Base-by-base conservation (phyloP, 2,888 invertebrate genomes). In the Polymixis lichenea region DNA sequence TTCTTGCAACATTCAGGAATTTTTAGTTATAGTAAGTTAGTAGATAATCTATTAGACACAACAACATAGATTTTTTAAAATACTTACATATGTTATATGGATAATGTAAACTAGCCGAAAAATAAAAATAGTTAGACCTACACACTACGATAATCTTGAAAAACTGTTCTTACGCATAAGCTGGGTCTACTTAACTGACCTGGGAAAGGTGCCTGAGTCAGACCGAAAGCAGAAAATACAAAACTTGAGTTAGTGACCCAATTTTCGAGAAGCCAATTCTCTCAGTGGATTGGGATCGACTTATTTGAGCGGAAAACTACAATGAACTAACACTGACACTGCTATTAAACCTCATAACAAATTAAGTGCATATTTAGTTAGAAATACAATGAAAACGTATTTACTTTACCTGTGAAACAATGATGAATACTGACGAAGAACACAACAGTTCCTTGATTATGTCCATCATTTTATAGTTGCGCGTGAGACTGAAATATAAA, bases 381-480 rank as follows among this genome's bases (percentile, higher is more conserved):
- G 3, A 65, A 64, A 25, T 46, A 43, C 11, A 25, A 46, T 25
- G 2, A 28, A 2, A 11, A 28, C 19, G 19, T 19, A 19, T 46
- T 65, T 22, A 38, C 22, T 38, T 38, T 38, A 65, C 46, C 13
- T 65, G 8, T 22, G 65, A 65, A 65, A 28, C 13, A 49, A 22
- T 15, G 62, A 43, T n/a, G 53, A 75, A 61, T 43, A 77, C 67
- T 73, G 56, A 77, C 51, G 75, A 60, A 32, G 9, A 62, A 77
- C 28, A 80, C 66, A 80, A 71, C 67, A 66, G 13, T 55, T 22
- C 49, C 38, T 74, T 62, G 65, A 62, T 64, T 69, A 51, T 65
- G 53, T 61, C 58, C 13, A 53, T 19, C 25, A 49, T 73, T 83
- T 70, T 84, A 83, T 86, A 86, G 66, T n/a, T 68, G 71, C 72